Evolutionary conservation across 2,113 vertebrate species (phyloP).

Genomic region (Urocynchramus pylzowi): DNA sequence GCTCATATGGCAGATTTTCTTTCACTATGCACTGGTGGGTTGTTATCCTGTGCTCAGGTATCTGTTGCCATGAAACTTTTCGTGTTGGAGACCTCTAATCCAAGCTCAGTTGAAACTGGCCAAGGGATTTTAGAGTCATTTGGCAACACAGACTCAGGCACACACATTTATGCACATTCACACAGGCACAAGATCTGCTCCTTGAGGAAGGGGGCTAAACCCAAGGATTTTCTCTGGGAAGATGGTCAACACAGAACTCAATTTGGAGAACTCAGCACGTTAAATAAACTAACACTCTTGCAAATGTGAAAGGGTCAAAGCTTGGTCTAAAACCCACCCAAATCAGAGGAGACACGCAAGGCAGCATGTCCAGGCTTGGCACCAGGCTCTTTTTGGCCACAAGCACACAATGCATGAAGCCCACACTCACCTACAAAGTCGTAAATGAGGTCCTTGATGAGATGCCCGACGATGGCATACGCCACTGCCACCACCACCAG

Average conservation of each 20-base stretch:
- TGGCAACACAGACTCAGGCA: neutral
- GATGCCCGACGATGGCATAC: slow-evolving; percentile 85
- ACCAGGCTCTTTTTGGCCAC: neutral
- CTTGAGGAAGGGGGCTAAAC: neutral
- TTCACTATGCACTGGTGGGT: neutral
- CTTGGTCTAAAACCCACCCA: neutral
- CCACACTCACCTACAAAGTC: slow-evolving; percentile 82
- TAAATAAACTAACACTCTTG: neutral
- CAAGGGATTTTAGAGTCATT: neutral
- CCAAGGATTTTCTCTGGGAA: neutral
- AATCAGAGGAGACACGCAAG: neutral
- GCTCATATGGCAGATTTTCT: neutral
- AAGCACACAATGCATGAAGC: neutral
- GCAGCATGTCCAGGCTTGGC: neutral
- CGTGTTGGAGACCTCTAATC: neutral
- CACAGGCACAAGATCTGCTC: neutral
- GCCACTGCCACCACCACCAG: slow-evolving; percentile 87
- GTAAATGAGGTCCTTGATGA: slow-evolving; percentile 87
- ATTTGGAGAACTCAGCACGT: neutral
- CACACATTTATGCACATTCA: neutral
- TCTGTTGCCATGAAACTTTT: slow-evolving; percentile 23
- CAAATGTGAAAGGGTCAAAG: neutral
- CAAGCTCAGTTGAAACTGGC: neutral
- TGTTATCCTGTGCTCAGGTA: neutral
- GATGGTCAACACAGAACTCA: neutral